These are phyloP conservation scores for Luperina testacea DNA, from an alignment of 2,888 invertebrate genomes.

Conservation along the genomic window DNA sequence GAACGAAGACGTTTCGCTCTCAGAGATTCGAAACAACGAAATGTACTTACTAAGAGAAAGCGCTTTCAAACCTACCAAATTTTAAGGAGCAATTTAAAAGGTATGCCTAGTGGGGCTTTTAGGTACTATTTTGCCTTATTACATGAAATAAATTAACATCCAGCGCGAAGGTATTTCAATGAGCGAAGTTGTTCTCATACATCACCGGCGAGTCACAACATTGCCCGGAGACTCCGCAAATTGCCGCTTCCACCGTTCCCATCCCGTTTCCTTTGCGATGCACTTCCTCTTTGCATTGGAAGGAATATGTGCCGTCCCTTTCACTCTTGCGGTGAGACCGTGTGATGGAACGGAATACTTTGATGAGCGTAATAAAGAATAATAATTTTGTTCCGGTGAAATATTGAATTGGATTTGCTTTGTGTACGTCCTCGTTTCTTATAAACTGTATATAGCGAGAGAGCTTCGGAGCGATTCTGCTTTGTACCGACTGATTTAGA, in stretches of 20 bases:
- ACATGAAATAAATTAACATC: conserved; percentile 76
- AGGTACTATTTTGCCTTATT: conserved; percentile 70
- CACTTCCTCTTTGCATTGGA: conserved; percentile 68
- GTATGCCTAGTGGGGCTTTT: conserved; percentile 66
- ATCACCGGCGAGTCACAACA: conserved; percentile 71
- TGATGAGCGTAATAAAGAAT: conserved; percentile 60
- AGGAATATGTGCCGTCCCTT: conserved; percentile 58
- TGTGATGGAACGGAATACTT: conserved; percentile 50
- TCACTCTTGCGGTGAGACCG: conserved; percentile 50
- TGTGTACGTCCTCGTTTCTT: conserved; percentile 28
- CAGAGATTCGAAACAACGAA: conserved; percentile 63
- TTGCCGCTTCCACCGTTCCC: conserved; percentile 68
- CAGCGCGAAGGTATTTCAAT: conserved; percentile 74
- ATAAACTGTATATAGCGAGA: background rate
- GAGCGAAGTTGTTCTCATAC: conserved; percentile 74
- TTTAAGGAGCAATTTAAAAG: conserved; percentile 65
- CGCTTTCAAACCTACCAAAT: conserved; percentile 65
- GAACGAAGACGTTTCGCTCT: conserved; percentile 58
- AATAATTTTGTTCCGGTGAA: conserved; percentile 59
- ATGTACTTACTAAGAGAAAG: conserved; percentile 64
- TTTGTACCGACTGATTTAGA: conserved; percentile 10
- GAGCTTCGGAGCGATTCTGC: background rate
- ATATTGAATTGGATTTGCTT: conserved; percentile 59
- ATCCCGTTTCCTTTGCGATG: conserved; percentile 71
- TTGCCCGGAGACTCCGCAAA: conserved; percentile 64